Evolutionary conservation across 2,797 vertebrate species (phyloP).

Genomic region (Catharus ustulatus): DNA sequence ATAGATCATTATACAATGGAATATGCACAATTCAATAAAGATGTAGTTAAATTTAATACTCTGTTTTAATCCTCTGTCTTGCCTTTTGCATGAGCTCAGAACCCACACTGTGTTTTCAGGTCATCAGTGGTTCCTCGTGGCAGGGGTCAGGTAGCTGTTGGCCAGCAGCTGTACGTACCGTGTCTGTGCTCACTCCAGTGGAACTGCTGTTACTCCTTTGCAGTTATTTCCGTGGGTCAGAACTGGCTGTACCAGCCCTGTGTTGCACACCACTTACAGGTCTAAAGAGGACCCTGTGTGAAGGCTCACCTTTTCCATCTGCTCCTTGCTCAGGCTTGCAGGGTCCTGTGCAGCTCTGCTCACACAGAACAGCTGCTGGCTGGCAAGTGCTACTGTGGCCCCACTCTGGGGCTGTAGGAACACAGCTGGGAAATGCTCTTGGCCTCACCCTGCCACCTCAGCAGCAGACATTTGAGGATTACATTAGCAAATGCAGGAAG

Average conservation of each 20-base stretch:
- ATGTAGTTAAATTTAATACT: constrained; percentile 74
- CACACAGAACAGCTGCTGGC: background rate
- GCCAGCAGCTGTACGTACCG: background rate
- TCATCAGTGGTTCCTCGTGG: background rate
- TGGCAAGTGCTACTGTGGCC: background rate
- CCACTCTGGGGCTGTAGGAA: background rate
- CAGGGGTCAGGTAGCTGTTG: background rate
- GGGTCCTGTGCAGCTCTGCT: background rate
- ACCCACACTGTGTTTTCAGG: constrained; percentile 1
- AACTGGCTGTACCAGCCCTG: background rate
- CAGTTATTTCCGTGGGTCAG: background rate
- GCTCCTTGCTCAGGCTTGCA: background rate
- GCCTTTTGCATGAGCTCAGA: constrained; percentile 34
- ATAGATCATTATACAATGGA: constrained; percentile 75
- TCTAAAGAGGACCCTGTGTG: background rate
- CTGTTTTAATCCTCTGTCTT: constrained; percentile 65
- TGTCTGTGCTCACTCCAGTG: background rate
- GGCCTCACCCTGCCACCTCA: background rate
- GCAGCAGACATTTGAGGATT: background rate
- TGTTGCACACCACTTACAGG: background rate
- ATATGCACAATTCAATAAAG: constrained; percentile 79
- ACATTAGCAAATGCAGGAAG: rapidly evolving
- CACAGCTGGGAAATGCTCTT: rapidly evolving
- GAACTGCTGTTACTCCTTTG: background rate
- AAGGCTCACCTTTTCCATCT: background rate